These are phyloP conservation scores for Malaclemys terrapin DNA, from an alignment of 2,113 vertebrate genomes.

Conservation along the genomic window DNA sequence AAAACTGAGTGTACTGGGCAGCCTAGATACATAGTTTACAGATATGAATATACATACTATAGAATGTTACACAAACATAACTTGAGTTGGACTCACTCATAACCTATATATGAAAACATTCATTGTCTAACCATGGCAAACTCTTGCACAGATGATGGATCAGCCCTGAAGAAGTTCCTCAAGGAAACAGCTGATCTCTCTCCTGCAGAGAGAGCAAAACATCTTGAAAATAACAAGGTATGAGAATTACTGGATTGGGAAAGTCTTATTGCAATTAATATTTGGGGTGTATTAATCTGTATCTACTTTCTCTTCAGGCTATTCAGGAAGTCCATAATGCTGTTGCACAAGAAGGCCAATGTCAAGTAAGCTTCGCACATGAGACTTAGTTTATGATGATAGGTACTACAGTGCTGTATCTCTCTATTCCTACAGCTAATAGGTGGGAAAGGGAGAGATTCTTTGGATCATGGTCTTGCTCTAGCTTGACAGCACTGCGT, in stretches of 20 bases:
- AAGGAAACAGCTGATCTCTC: constrained; percentile 89
- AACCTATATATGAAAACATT: background rate
- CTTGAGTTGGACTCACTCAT: background rate
- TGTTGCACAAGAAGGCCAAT: constrained; percentile 91
- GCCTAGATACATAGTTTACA: background rate
- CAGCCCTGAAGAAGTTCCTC: constrained; percentile 92
- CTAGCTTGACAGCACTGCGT: background rate
- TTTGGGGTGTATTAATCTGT: constrained; percentile 4
- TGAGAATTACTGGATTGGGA: background rate
- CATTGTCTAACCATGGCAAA: background rate
- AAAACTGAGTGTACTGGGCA: background rate
- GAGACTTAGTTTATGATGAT: background rate
- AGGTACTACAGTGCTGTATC: too few species aligned
- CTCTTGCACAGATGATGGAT: constrained; percentile 81
- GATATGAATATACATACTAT: too few species aligned
- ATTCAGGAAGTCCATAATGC: constrained; percentile 91
- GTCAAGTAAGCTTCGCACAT: constrained; percentile 82
- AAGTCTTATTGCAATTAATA: background rate
- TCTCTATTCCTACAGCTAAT: background rate
- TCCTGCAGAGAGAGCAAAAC: constrained; percentile 91
- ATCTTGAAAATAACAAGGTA: constrained; percentile 93
- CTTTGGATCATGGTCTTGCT: background rate
- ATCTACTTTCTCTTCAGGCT: constrained; percentile 77
- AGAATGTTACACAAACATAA: too few species aligned
- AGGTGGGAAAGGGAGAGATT: background rate